Evolutionary conservation across 1,140 invertebrate species (phyloP).

Genomic region (Meloidogyne exigua): DNA sequence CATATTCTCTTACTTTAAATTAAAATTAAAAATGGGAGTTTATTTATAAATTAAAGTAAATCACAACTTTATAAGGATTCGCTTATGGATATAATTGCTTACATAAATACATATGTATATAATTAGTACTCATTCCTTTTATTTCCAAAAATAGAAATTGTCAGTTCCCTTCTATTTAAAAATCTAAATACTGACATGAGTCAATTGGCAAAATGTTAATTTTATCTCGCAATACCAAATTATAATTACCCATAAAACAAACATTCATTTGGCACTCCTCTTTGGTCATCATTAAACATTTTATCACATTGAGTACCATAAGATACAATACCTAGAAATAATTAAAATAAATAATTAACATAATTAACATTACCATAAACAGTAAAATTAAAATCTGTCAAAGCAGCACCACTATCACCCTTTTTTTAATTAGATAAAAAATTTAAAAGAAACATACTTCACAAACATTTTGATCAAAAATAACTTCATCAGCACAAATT

Average conservation of each 20-base stretch:
- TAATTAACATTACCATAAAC: neutral
- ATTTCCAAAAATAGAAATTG: too few relatives aligned
- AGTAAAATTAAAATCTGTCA: neutral
- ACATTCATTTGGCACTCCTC: neutral
- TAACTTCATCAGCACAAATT: constrained; percentile 12
- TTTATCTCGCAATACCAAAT: too few relatives aligned
- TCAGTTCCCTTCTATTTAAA: too few relatives aligned
- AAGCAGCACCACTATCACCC: constrained; percentile 7
- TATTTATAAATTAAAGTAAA: too few relatives aligned
- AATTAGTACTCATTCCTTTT: too few relatives aligned
- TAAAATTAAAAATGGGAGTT: neutral
- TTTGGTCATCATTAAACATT: neutral
- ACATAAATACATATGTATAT: too few relatives aligned
- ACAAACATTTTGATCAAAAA: constrained; percentile 6
- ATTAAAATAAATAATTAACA: neutral
- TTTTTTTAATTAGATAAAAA: neutral
- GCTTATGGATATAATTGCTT: too few relatives aligned
- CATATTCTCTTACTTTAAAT: neutral
- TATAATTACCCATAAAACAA: neutral
- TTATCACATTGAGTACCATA: constrained; percentile 7
- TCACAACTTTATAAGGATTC: too few relatives aligned
- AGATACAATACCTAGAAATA: neutral
- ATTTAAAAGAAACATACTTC: neutral
- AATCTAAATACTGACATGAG: too few relatives aligned
- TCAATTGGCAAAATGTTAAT: too few relatives aligned